phyloP scores from a whole-genome alignment of 1,140 invertebrate genomes.

The Drosophila willistoni region DNA sequence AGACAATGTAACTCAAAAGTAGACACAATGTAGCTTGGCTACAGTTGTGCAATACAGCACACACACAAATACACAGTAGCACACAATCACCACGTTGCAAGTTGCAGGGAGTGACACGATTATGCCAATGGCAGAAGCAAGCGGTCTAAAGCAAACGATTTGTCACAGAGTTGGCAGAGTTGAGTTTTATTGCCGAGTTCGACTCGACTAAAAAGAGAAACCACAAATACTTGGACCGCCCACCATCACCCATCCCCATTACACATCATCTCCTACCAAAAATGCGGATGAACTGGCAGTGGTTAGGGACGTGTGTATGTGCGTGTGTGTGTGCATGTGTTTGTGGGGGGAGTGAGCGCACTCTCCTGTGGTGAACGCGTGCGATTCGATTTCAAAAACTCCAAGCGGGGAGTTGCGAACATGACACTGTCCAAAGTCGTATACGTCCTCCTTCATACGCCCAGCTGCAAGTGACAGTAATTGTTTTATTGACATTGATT shows the following conservation, averaged over 20 bases:
- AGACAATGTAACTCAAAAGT: constrained; percentile 78
- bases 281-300: background rate
- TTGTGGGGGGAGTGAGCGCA: background rate
- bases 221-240: constrained; percentile 65
- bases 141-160: constrained; percentile 75
- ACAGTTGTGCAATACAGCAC: constrained; percentile 21
- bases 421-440: constrained; percentile 18
- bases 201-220: constrained; percentile 36
- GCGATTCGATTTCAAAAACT: constrained; percentile 19
- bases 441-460: constrained; percentile 11
- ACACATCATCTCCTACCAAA: constrained; percentile 3
- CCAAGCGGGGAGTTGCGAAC: constrained; percentile 16
- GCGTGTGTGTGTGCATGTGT: background rate
- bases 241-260: background rate
- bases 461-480: constrained; percentile 82
- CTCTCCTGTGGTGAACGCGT: background rate
- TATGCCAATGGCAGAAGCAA: constrained; percentile 70
- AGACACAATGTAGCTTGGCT: constrained; percentile 63
- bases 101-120: constrained; percentile 74
- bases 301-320: background rate
- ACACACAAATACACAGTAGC: background rate
- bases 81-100: constrained; percentile 38
- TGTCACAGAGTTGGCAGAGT: constrained; percentile 63
- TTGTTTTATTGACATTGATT: constrained; percentile 83
- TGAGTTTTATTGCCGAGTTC: constrained; percentile 65